Evolutionary conservation across 2,797 vertebrate species (phyloP).

Genomic region (Spea hammondii): DNA sequence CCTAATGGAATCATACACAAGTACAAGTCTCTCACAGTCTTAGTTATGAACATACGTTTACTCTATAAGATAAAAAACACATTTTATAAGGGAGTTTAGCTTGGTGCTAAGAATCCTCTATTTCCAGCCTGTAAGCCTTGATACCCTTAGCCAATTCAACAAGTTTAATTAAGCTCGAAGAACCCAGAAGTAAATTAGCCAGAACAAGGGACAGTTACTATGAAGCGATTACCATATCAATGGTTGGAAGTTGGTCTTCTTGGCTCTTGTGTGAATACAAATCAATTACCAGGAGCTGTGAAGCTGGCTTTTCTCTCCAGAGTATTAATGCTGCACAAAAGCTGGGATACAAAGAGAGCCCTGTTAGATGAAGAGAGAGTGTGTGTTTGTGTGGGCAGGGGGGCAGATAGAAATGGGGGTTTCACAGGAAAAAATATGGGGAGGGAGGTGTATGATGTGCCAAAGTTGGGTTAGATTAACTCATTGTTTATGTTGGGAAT

Average conservation of each 20-base stretch:
- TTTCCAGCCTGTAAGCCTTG: slow-evolving; percentile 39
- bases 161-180: slow-evolving; percentile 51
- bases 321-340: slow-evolving; percentile 52
- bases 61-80: slow-evolving; percentile 33
- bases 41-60: slow-evolving; percentile 17
- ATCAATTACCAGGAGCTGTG: slow-evolving; percentile 54
- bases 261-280: slow-evolving; percentile 52
- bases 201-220: slow-evolving; percentile 54
- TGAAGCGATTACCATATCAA: slow-evolving; percentile 53
- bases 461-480: slow-evolving; percentile 24
- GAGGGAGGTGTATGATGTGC: slow-evolving; percentile 5
- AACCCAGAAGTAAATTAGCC: slow-evolving; percentile 53
- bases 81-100: slow-evolving; percentile 37
- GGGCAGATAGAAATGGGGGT: slow-evolving; percentile 35
- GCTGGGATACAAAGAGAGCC: slow-evolving; percentile 42
- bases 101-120: slow-evolving; percentile 30
- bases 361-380: slow-evolving; percentile 50
- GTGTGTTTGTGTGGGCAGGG: slow-evolving; percentile 55
- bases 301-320: slow-evolving; percentile 53
- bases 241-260: slow-evolving; percentile 49
- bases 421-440: slow-evolving; percentile 23
- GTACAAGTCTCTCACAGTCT: neutral
- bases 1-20: neutral
- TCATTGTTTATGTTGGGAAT: slow-evolving; percentile 8
- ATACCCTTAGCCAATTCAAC: slow-evolving; percentile 49